Evolutionary conservation across 2,113 vertebrate genomes (phyloP), one percentile per base, ranked within the genome.

Genomic region (Ictalurus punctatus): DNA sequence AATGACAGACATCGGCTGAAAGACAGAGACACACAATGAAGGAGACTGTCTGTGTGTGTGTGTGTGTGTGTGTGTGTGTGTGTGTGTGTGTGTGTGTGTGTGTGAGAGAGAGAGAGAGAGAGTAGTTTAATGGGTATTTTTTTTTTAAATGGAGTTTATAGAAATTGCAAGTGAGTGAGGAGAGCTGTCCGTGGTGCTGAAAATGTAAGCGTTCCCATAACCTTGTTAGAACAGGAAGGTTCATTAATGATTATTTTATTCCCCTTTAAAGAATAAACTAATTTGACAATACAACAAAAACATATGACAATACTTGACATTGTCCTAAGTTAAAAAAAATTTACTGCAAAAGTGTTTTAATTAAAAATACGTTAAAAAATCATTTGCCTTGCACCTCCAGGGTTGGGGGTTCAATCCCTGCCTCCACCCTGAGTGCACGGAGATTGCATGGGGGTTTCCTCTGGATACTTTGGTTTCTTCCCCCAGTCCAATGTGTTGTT

Each of bases 161-260:
- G 21, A 82, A 69, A 52, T 4, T 69, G 19, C 44, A 63, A 63
- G 14, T n/a, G 90, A 83, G 48, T 27, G 17, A 13, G 9, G 25
- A 76, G 85, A 63, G 84, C 88, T 91, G 86, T 91, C 89, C 89
- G 40, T 17, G 83, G 92, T 91, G 58, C 89, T 91, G 89, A 90
- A 89, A 30, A 48, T 17, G 2, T 73, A 37, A 13, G 5, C 4
- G 54, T 63, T 65, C 16, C 10, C 30, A 4, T 78, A 10, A 25
- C 21, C 12, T 54, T 56, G 34, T 9, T 30, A 23, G 6, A 81
- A 48, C 17, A 65, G 44, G 17, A 44, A 54, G 34, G 52, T 27
- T 56, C 13, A 76, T 76, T 59, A 37, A 34, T 82, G 8, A 13
- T 27, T 27, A 27, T 48, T 27, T 27, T 52, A 3, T 25, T 17